Evolutionary conservation across 2,797 vertebrate species (phyloP).

Genomic region (Mionectes olivaceus): DNA sequence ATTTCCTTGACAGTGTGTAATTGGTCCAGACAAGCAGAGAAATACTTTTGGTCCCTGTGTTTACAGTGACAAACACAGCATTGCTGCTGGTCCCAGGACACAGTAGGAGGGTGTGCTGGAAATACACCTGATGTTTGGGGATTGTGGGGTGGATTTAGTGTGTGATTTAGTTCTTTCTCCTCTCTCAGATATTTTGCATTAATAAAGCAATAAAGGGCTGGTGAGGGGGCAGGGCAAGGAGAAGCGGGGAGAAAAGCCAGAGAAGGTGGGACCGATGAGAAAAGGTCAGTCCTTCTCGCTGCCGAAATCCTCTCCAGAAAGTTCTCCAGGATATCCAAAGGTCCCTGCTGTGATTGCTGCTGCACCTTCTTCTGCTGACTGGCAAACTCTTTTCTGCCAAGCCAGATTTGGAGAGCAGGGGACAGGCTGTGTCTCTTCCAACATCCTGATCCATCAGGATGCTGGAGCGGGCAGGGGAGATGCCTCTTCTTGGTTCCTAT

Average conservation of each 20-base stretch:
- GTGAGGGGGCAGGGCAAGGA: not conserved
- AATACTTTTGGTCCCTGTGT: not conserved
- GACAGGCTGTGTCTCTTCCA: not conserved
- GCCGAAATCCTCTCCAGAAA: not conserved
- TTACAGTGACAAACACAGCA: not conserved
- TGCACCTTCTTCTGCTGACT: not conserved
- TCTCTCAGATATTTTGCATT: not conserved
- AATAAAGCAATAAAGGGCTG: not conserved
- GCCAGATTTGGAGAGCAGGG: not conserved
- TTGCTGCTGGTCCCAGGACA: not conserved
- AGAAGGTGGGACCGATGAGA: not conserved
- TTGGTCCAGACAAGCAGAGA: not conserved
- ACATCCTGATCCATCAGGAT: not conserved
- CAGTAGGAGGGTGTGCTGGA: not conserved
- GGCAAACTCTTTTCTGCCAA: not conserved
- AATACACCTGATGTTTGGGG: not conserved
- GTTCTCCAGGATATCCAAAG: conserved; percentile 15
- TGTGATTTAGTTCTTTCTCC: not conserved
- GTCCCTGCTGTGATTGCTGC: not conserved
- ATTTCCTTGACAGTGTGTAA: not conserved
- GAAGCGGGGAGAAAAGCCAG: not conserved
- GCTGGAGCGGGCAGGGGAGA: not conserved
- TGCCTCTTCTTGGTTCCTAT: not conserved
- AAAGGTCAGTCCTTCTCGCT: not conserved
- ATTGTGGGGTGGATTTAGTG: not conserved